Conservation (phyloP, 2,888 invertebrate genomes). For the Thereva nobilitata region DNA sequence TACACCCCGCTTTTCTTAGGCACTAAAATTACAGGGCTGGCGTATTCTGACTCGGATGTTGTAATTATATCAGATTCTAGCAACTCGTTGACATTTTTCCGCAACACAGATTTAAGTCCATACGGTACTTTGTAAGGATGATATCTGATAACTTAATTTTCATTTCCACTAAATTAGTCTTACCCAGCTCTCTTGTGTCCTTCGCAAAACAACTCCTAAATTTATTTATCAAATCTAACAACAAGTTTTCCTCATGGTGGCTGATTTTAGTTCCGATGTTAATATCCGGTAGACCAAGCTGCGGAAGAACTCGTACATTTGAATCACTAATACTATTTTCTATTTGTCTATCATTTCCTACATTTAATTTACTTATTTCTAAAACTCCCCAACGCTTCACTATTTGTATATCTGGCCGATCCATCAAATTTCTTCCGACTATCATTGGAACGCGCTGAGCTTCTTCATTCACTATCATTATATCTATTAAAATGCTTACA, state of each 20-base stretch:
- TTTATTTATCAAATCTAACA: no score
- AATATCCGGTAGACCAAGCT: no score
- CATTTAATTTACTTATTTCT: slow-evolving; percentile 15
- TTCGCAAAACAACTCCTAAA: no score
- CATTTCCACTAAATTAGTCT: neutral
- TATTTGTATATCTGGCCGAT: no score
- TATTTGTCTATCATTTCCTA: neutral
- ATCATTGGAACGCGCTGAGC: no score
- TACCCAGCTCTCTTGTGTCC: no score
- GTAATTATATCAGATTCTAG: slow-evolving; percentile 46
- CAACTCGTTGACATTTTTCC: slow-evolving; percentile 41
- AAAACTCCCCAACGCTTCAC: neutral
- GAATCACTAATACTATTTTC: neutral
- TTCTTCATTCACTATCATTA: neutral
- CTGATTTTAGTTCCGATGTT: no score
- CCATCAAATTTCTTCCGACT: no score
- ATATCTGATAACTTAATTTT: slow-evolving; percentile 10
- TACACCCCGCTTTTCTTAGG: slow-evolving; percentile 47
- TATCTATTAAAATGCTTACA: no score
- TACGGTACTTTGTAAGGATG: slow-evolving; percentile 9
- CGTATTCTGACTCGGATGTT: slow-evolving; percentile 47
- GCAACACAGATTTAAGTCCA: neutral
- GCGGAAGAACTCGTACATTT: neutral
- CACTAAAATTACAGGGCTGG: no score
- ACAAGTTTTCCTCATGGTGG: no score